These are phyloP conservation scores for Aporophyla nigra DNA, from an alignment of 2,888 invertebrate species.

Conservation along the genomic window DNA sequence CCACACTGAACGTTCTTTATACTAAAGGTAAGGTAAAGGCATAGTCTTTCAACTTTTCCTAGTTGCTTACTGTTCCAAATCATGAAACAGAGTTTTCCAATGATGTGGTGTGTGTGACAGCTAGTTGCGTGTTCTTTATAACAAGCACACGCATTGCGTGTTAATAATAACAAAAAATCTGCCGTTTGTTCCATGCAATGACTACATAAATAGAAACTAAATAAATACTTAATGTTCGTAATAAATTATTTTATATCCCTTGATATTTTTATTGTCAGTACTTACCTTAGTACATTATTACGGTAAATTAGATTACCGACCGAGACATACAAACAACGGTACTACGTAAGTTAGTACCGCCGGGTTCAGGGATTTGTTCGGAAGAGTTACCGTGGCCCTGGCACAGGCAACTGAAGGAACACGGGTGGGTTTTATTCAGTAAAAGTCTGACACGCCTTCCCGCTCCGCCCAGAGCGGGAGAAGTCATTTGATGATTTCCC, in stretches of 20 bases:
- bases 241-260: constrained; percentile 1
- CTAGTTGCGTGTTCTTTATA: not conserved
- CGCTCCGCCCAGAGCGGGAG: no score
- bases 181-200: not conserved
- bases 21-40: constrained; percentile 77
- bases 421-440: no score
- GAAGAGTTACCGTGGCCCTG: no score
- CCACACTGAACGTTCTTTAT: constrained; percentile 91
- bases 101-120: not conserved
- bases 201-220: not conserved
- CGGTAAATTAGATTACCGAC: not conserved
- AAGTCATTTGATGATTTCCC: no score
- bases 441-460: no score
- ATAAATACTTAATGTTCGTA: not conserved
- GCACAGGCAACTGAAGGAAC: no score
- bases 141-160: no score
- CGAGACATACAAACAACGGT: not conserved
- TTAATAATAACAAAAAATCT: no score
- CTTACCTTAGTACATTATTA: not conserved
- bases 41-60: not conserved
- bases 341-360: no score
- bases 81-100: not conserved
- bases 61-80: not conserved
- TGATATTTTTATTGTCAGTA: not conserved
- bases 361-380: no score